A percentile compares a stretch with the other conserved stretches of the same genome.
These are phyloP conservation scores for Eupleurogrammus muticus DNA, from an alignment of 2,797 vertebrate genomes.

Conservation along the genomic window DNA sequence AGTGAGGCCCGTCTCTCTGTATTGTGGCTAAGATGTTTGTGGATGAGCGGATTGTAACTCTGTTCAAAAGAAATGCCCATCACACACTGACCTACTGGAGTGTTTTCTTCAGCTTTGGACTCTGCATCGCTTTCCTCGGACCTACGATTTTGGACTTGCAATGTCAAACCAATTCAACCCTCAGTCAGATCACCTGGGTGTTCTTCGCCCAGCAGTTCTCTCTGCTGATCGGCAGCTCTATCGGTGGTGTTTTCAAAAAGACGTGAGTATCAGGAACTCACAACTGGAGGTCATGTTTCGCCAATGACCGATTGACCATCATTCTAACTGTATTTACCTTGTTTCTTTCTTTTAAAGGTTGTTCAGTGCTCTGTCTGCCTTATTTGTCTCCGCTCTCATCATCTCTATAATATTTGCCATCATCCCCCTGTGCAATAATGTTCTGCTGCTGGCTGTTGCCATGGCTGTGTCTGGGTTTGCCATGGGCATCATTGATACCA, in stretches of 20 bases:
- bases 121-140: conserved; percentile 96
- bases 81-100: conserved; percentile 98
- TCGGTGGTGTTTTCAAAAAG: conserved; percentile 92
- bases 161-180: conserved; percentile 94
- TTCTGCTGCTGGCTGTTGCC: conserved; percentile 90
- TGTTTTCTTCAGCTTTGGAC: conserved; percentile 98
- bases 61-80: conserved; percentile 92
- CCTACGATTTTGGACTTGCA: conserved; percentile 96
- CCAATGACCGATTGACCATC: background rate
- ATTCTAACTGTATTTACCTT: background rate
- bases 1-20: conserved; percentile 10
- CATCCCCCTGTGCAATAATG: conserved; percentile 93
- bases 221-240: conserved; percentile 92
- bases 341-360: conserved; percentile 83
- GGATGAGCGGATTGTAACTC: conserved; percentile 87
- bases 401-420: conserved; percentile 96
- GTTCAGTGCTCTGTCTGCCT: conserved; percentile 88
- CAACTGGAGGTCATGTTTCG: background rate
- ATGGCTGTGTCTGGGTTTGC: conserved; percentile 95
- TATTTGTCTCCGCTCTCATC: conserved; percentile 89
- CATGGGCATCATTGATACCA: conserved; percentile 97
- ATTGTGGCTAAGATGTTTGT: conserved; percentile 83
- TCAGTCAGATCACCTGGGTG: conserved; percentile 96
- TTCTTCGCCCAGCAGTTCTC: conserved; percentile 98
- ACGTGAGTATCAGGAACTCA: conserved; percentile 85